Base-by-base conservation (phyloP, 2,888 invertebrate species). In the Chalcosyrphus nemorum region DNA sequence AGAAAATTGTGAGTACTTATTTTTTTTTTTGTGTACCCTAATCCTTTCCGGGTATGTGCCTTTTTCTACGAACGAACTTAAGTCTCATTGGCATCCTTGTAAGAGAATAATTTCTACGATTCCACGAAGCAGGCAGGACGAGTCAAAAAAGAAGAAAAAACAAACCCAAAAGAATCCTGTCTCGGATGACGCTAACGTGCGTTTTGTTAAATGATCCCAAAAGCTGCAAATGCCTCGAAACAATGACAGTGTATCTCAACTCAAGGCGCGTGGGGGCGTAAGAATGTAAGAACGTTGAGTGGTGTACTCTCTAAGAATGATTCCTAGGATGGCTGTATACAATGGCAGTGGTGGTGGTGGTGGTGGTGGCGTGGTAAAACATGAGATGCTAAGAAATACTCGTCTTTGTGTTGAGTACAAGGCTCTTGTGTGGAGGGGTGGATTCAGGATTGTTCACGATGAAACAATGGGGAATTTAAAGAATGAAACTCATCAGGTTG, bases 401-500 rank as follows among this genome's bases (percentile, higher is more conserved):
- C n/a, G 13, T 13, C 4, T 57, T n/a, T 63, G 63, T 38, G 43
- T 24, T 63, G 57, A 76, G 63, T 66, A 52, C 27, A 38, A 24
- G 47, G 27, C 63, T 65, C 70, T 76, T 76, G 35, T 65, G 47
- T 43, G 41, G 56, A 61, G 59, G 35, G 74, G 50, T 17, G 27
- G 63, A n/a, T n/a, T n/a, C n/a, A n/a, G n/a, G n/a, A 65, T 71
- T 82, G 66, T 74, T 80, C 80, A 54, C 41, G 38, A 38, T 21
- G 61, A 66, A 74, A 71, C 70, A 76, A 82, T 77, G 66, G 45
- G 47, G 45, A 50, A 68, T 82, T 72, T 47, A 19, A 13, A 68
- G 56, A 78, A 74, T 63, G 54, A 43, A 72, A 78, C 78, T 82
- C 78, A 74, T 82, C 82, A 78, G 72, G 82, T 82, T 82, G 82